These are phyloP conservation scores for Pseudorectes ferrugineus DNA, from an alignment of 2,113 vertebrate genomes.

Conservation along the genomic window DNA sequence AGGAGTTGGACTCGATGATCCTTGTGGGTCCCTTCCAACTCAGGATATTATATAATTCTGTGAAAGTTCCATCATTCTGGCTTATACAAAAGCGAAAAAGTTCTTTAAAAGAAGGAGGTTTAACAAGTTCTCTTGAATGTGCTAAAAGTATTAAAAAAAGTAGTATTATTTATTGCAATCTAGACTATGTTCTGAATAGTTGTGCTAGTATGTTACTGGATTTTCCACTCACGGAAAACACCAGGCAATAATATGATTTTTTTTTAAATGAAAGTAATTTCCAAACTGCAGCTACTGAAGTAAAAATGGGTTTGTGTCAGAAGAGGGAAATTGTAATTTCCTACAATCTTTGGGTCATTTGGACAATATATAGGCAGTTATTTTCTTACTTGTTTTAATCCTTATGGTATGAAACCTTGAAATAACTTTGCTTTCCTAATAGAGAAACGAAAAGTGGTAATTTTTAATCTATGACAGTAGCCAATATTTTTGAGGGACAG, in stretches of 20 bases:
- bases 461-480: not conserved
- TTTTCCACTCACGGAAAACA: not conserved
- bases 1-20: fast-evolving
- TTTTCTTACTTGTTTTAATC: not conserved
- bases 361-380: not conserved
- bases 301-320: not conserved
- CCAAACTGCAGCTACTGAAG: not conserved
- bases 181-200: not conserved
- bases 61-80: not conserved
- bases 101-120: not conserved
- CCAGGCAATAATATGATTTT: not conserved
- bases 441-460: fast-evolving
- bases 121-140: not conserved
- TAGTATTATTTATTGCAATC: not conserved
- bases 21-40: not conserved
- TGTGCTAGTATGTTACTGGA: not conserved
- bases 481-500: not conserved
- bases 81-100: not conserved
- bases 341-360: not conserved
- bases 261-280: not conserved
- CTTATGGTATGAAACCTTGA: not conserved
- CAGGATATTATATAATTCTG: not conserved
- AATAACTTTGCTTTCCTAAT: not conserved
- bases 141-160: not conserved
- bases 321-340: not conserved